Evolutionary conservation across 2,797 vertebrate genomes (phyloP), one percentile per base, ranked within the genome.

Genomic region (Sebastiscus tertius): DNA sequence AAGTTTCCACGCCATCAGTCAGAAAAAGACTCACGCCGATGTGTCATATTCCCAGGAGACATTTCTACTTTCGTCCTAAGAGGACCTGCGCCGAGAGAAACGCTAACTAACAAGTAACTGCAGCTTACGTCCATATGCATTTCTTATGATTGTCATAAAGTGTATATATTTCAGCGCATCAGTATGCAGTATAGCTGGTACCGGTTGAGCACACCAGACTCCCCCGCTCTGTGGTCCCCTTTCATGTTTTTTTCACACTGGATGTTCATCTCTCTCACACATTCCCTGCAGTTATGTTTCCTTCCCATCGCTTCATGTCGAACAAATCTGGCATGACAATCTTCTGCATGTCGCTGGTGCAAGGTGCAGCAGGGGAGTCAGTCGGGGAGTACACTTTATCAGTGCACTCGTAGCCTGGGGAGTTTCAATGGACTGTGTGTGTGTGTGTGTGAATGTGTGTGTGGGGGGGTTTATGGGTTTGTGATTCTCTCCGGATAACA

Each of bases 301-400:
- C 60, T 87, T 76, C 82, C 84, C 88, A 74, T 88, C 36, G 65
- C 87, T 90, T 88, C 88, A 82, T 89, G 89, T 91, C 39, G 34
- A 91, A 91, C 89, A 92, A 94, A 94, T 93, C 88, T 88, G 88
- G 76, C 86, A 69, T 86, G 92, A 91, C 91, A 92, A 91, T 94
- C 89, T 83, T 77, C 86, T 56, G 55, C 77, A 74, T 85, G 84
- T 89, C 54, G 61, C 84, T 74, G 82, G 82, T 42, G 61, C 82
- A 31, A 88, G 90, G 84, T 92, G 89, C 86, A 88, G 81, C 66
- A 42, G 79, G 20, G 74, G 73, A 88, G 73, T 64, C 82, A 77
- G 80, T 87, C 26, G 1, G 76, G 80, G 81, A 85, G 80, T 52
- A 67, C 81, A 79, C 80, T 88, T 87, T 87, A 89, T 93, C 85